These are phyloP conservation scores for Drosophila arawakana DNA, from an alignment of 1,140 invertebrate species.

Conservation along the genomic window DNA sequence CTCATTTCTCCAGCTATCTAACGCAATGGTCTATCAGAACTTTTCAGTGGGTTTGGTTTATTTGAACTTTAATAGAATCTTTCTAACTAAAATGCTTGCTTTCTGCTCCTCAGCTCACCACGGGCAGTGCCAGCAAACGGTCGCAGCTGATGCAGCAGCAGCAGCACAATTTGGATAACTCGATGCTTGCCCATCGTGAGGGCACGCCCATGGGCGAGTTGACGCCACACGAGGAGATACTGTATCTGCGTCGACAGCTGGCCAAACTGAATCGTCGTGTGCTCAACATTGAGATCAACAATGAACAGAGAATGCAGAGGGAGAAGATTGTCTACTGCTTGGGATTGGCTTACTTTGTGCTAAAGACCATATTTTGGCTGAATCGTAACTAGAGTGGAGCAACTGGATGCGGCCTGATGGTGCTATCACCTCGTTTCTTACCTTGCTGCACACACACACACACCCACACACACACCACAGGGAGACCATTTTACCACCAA, in stretches of 20 bases:
- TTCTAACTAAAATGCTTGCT: not conserved
- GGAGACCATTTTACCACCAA: too few relatives aligned
- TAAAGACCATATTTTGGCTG: constrained; percentile 94
- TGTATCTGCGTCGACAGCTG: constrained; percentile 92
- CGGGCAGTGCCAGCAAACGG: constrained; percentile 77
- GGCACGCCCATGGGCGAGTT: constrained; percentile 88
- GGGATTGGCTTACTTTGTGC: constrained; percentile 92
- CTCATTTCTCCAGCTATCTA: constrained; percentile 10
- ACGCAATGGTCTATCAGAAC: constrained; percentile 46
- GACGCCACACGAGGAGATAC: constrained; percentile 90
- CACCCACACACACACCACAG: not conserved
- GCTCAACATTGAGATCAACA: constrained; percentile 93
- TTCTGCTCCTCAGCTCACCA: constrained; percentile 60
- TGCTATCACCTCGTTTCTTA: constrained; percentile 40
- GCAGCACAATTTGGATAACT: constrained; percentile 68
- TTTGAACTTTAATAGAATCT: not conserved
- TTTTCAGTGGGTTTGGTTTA: constrained; percentile 26
- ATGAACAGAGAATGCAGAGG: constrained; percentile 91
- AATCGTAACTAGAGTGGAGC: constrained; percentile 87
- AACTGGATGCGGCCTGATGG: constrained; percentile 20
- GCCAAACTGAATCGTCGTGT: constrained; percentile 93
- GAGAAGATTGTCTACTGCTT: constrained; percentile 93
- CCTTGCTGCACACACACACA: constrained; percentile 46
- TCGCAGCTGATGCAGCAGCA: constrained; percentile 61
- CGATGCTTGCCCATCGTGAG: constrained; percentile 85